Conservation (phyloP, 2,797 vertebrate genomes). For the Halcyon leucocephala region DNA sequence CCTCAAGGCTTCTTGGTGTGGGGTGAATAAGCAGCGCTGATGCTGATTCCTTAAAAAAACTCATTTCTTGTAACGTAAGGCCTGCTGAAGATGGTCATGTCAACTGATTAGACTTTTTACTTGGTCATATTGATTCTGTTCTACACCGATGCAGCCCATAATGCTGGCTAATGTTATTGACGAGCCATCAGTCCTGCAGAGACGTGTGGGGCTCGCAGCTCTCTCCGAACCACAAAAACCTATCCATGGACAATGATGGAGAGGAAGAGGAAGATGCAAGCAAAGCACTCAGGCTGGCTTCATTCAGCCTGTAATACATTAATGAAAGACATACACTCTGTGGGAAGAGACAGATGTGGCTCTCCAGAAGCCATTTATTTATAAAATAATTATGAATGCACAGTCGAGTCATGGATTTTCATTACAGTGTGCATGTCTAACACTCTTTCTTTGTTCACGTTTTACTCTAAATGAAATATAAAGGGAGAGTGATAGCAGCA, state of each 20-base stretch:
- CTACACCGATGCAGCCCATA: conserved; percentile 91
- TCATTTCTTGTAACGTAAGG: conserved; percentile 90
- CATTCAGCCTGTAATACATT: conserved; percentile 70
- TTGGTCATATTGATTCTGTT: conserved; percentile 93
- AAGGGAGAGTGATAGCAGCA: not conserved
- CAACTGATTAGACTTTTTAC: conserved; percentile 93
- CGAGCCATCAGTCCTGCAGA: conserved; percentile 93
- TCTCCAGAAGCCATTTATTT: conserved; percentile 81
- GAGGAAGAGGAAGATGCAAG: conserved; percentile 81
- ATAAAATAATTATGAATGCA: conserved; percentile 87
- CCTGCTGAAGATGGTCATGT: conserved; percentile 86
- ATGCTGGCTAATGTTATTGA: conserved; percentile 99
- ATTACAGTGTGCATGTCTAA: conserved; percentile 65
- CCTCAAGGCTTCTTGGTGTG: conserved; percentile 74
- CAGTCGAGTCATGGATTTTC: conserved; percentile 78
- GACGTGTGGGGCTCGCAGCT: conserved; percentile 93
- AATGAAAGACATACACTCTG: conserved; percentile 73
- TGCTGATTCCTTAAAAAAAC: conserved; percentile 89
- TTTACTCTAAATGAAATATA: conserved; percentile 70
- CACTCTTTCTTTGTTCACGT: conserved; percentile 70
- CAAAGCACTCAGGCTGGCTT: conserved; percentile 83
- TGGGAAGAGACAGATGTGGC: conserved; percentile 75
- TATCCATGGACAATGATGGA: conserved; percentile 89
- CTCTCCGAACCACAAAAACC: conserved; percentile 86
- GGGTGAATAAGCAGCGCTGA: conserved; percentile 79